Evolutionary conservation across 2,113 vertebrate genomes (phyloP).

Genomic region (Chaetodon auriga): DNA sequence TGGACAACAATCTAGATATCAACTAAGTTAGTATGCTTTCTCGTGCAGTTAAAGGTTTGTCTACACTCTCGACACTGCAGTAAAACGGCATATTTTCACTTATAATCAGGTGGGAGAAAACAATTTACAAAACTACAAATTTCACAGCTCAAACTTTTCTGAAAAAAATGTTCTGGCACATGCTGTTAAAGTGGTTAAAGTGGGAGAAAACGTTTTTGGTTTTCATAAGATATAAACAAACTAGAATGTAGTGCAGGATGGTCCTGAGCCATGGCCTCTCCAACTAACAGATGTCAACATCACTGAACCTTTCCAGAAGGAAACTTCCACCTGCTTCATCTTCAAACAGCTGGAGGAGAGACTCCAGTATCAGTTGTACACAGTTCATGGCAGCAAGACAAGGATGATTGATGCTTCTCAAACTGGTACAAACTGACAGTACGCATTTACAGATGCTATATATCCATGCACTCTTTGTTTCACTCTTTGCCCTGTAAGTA

Average conservation of each 20-base stretch:
- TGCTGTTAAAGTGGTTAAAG: neutral
- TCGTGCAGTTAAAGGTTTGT: neutral
- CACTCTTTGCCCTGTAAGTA: neutral
- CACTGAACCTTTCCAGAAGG: neutral
- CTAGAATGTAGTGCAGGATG: neutral
- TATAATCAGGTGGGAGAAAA: neutral
- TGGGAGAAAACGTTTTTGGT: too few species aligned
- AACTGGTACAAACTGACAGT: constrained; percentile 19
- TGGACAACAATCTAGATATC: neutral
- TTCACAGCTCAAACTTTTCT: neutral
- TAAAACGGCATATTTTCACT: neutral
- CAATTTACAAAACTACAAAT: neutral
- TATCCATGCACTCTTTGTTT: neutral
- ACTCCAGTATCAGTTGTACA: neutral
- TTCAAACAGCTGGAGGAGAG: constrained; percentile 3
- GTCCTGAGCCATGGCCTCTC: neutral
- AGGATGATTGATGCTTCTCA: constrained; percentile 7
- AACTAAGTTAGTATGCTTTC: too few species aligned
- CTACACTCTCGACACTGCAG: neutral
- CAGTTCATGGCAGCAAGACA: constrained; percentile 1
- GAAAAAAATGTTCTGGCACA: neutral
- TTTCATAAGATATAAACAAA: neutral
- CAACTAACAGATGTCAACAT: constrained; percentile 1
- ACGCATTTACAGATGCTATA: neutral
- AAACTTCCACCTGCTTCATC: neutral